phyloP scores from a whole-genome alignment of 2,113 vertebrate species.

The Rissa tridactyla region DNA sequence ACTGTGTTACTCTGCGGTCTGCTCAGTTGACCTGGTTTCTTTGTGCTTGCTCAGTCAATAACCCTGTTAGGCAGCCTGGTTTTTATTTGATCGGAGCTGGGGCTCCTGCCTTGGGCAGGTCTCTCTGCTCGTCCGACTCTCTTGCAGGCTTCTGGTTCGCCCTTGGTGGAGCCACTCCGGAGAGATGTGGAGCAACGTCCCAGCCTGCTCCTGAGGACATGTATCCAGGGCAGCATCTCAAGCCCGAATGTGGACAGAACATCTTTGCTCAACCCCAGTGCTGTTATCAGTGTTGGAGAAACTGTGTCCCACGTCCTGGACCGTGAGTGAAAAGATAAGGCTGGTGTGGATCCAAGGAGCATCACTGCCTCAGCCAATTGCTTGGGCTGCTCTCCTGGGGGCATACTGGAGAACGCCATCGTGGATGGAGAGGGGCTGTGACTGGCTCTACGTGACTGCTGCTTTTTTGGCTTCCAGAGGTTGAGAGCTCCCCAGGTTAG shows the following conservation, averaged over 20 bases:
- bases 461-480: not conserved
- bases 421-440: not conserved
- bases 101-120: not conserved
- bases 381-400: not conserved
- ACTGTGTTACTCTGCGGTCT: not conserved
- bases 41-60: not conserved
- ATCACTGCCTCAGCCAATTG: not conserved
- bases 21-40: constrained; percentile 31
- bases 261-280: not conserved
- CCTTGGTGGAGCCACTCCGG: not conserved
- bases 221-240: not conserved
- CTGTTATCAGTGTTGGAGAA: not conserved
- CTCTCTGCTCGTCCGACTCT: not conserved
- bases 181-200: not conserved
- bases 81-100: not conserved
- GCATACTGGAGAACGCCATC: not conserved
- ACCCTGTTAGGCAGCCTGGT: not conserved
- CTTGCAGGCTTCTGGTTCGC: not conserved
- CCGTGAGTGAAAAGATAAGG: not conserved
- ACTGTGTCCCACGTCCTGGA: not conserved
- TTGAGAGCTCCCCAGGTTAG: not conserved
- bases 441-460: rapidly evolving
- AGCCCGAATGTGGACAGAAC: not conserved
- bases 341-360: not conserved
- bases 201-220: rapidly evolving